phyloP scores from a whole-genome alignment of 2,113 vertebrate genomes.

The Megaceryle torquata region DNA sequence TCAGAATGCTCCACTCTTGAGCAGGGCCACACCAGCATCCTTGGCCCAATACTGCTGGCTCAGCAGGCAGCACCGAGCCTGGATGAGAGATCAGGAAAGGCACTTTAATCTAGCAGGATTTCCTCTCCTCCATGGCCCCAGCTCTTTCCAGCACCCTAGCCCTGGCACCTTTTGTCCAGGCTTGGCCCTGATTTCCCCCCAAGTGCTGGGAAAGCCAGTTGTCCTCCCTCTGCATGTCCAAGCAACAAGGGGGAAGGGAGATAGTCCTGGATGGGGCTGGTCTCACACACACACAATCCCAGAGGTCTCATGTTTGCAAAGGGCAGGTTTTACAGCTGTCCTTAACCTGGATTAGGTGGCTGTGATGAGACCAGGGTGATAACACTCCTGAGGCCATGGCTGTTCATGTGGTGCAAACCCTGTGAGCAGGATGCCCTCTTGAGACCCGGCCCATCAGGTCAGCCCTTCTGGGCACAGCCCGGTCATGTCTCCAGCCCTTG shows the following conservation, averaged over 20 bases:
- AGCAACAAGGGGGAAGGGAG: not conserved
- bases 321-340: not conserved
- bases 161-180: not conserved
- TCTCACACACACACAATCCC: not conserved
- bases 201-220: not conserved
- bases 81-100: conserved; percentile 11
- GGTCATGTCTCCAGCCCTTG: too few species aligned
- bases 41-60: not conserved
- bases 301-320: not conserved
- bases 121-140: not conserved
- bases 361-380: not conserved
- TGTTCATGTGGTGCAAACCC: rapidly evolving
- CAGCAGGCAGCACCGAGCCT: not conserved
- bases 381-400: not conserved
- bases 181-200: conserved; percentile 8
- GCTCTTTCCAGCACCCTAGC: not conserved
- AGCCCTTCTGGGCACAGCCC: not conserved
- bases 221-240: rapidly evolving
- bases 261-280: rapidly evolving
- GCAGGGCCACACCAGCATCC: rapidly evolving
- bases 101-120: conserved; percentile 26
- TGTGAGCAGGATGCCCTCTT: not conserved
- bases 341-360: not conserved
- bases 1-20: not conserved
- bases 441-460: not conserved